Conservation (phyloP, 30 jellyfish, hydroid and myxozoan species). For the Aurelia aurita complex sp. Pacific region DNA sequence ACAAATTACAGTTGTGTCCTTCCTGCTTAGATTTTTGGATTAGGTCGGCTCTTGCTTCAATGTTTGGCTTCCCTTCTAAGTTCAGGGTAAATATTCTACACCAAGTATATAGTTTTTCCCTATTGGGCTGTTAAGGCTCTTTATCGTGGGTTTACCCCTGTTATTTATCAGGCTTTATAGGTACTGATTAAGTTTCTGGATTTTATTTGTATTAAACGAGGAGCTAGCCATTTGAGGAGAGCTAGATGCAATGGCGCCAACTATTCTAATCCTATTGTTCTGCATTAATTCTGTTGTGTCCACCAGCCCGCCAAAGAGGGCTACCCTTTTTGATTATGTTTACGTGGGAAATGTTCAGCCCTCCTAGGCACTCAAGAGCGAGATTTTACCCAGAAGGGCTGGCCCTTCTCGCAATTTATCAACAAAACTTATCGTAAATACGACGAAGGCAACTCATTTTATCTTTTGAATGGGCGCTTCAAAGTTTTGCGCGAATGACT, state of each 20-base stretch:
- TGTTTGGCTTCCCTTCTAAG: too few relatives aligned
- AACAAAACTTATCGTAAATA: too few relatives aligned
- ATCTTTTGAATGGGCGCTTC: too few relatives aligned
- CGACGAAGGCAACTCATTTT: too few relatives aligned
- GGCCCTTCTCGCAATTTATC: neutral
- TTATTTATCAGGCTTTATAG: neutral
- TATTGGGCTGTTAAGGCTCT: too few relatives aligned
- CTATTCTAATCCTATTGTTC: neutral
- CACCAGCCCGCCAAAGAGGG: neutral
- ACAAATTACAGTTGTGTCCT: too few relatives aligned
- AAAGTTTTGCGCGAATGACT: too few relatives aligned
- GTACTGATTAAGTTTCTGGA: neutral
- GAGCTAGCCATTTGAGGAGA: neutral
- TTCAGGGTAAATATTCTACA: too few relatives aligned
- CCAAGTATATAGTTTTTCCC: too few relatives aligned
- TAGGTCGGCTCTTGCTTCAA: too few relatives aligned
- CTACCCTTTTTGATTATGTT: neutral
- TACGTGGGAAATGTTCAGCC: neutral
- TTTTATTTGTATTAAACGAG: neutral
- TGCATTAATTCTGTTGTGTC: neutral
- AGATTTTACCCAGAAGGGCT: neutral
- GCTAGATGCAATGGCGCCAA: neutral
- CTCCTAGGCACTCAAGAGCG: conserved; percentile 4
- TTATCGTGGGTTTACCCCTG: neutral
- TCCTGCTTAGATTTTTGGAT: too few relatives aligned